phyloP scores from a whole-genome alignment of 2,888 invertebrate species.

The Drosophila siamana region DNA sequence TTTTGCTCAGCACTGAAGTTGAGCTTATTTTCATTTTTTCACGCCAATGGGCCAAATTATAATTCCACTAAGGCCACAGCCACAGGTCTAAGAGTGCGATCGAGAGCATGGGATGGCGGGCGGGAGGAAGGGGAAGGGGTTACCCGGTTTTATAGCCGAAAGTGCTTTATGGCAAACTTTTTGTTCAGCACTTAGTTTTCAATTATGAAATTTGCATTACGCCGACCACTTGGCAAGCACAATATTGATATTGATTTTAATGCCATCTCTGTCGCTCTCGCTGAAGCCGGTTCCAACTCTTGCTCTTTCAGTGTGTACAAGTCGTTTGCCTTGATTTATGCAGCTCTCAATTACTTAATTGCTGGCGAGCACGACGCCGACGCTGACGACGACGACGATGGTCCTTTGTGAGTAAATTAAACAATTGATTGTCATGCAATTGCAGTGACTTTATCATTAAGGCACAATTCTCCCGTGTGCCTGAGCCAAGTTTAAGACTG shows the following conservation, averaged over 20 bases:
- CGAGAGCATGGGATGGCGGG: too few species aligned
- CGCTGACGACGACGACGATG: conserved; percentile 15
- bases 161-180: conserved; percentile 66
- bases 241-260: conserved; percentile 79
- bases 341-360: conserved; percentile 73
- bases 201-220: conserved; percentile 78
- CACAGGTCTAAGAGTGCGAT: not conserved
- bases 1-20: conserved; percentile 68
- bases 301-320: conserved; percentile 5
- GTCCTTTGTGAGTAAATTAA: conserved; percentile 58
- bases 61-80: conserved; percentile 38
- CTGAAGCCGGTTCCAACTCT: not conserved
- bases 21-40: conserved; percentile 75
- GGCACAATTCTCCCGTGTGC: not conserved
- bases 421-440: conserved; percentile 59
- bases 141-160: conserved; percentile 42
- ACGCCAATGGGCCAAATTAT: conserved; percentile 71
- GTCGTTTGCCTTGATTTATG: conserved; percentile 43
- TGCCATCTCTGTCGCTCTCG: conserved; percentile 10
- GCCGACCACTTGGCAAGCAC: conserved; percentile 60
- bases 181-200: conserved; percentile 75
- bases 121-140: not conserved
- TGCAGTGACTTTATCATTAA: conserved; percentile 28
- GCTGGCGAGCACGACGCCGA: conserved; percentile 28
- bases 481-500: not conserved